Conservation (phyloP, 2,888 invertebrate genomes). For the Synanthedon myopaeformis region DNA sequence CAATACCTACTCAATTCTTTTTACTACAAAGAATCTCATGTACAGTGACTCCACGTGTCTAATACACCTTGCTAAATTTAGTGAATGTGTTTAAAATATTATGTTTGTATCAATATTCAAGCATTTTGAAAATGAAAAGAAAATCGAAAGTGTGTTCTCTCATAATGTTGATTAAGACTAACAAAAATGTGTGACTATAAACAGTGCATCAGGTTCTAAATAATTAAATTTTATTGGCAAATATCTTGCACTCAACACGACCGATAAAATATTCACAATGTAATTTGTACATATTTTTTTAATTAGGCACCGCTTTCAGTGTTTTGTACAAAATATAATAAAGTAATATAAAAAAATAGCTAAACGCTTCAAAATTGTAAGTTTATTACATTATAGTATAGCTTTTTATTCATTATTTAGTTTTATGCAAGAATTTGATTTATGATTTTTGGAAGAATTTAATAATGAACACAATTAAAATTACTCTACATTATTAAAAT, state of each 20-base stretch:
- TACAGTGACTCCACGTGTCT: slow-evolving; percentile 2
- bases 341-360: slow-evolving; percentile 4
- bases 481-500: no score
- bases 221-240: slow-evolving; percentile 44
- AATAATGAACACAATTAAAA: no score
- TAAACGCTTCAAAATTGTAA: slow-evolving; percentile 15
- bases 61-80: slow-evolving; percentile 15
- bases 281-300: slow-evolving; percentile 48
- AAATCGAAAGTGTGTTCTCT: not conserved
- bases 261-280: slow-evolving; percentile 56
- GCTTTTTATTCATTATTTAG: not conserved
- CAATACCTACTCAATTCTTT: not conserved
- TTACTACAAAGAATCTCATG: not conserved
- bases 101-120: slow-evolving; percentile 1
- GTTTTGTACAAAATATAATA: slow-evolving; percentile 10
- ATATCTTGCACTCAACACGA: slow-evolving; percentile 58
- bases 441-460: no score
- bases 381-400: slow-evolving; percentile 1
- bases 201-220: slow-evolving; percentile 57
- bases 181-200: slow-evolving; percentile 32
- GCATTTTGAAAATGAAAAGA: slow-evolving; percentile 1
- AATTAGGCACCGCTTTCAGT: slow-evolving; percentile 47
- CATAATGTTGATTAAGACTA: not conserved
- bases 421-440: no score
- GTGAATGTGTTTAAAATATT: slow-evolving; percentile 13